phyloP scores from a whole-genome alignment of 1,140 invertebrate genomes.

The Subanguina moxae region DNA sequence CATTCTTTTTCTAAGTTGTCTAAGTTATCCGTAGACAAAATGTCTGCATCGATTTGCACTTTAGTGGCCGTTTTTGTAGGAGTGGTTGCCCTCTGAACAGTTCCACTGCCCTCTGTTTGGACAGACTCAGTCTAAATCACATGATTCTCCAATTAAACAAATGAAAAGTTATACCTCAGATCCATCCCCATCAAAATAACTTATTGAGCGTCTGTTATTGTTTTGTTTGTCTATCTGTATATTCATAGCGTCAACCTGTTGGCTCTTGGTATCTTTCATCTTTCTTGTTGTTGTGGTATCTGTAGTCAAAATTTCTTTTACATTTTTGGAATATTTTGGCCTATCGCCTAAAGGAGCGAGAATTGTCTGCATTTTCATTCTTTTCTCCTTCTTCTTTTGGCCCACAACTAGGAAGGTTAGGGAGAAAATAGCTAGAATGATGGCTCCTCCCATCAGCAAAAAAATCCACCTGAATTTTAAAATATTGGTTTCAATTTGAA shows the following conservation, averaged over 20 bases:
- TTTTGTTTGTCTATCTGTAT: background rate
- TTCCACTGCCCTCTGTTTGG: background rate
- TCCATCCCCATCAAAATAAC: background rate
- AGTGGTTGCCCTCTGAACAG: constrained; percentile 5
- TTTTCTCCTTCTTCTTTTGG: constrained; percentile 16
- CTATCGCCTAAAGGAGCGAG: background rate
- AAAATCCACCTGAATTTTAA: constrained; percentile 22
- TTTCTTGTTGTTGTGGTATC: background rate
- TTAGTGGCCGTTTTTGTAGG: constrained; percentile 4
- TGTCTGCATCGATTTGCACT: constrained; percentile 13
- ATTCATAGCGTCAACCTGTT: background rate
- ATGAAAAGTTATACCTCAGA: background rate
- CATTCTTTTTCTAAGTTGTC: too few species aligned
- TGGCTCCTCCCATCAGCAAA: constrained; percentile 18
- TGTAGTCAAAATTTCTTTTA: background rate
- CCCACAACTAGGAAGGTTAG: constrained; percentile 16
- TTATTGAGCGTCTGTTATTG: background rate
- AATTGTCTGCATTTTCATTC: constrained; percentile 6
- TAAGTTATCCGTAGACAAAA: constrained; percentile 3
- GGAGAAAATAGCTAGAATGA: constrained; percentile 17
- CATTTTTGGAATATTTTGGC: background rate
- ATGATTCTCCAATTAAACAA: background rate
- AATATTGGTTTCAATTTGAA: background rate
- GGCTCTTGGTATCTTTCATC: background rate
- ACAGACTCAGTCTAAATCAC: background rate